phyloP scores from a whole-genome alignment of 2,797 vertebrate genomes.

The Tinamus major region DNA sequence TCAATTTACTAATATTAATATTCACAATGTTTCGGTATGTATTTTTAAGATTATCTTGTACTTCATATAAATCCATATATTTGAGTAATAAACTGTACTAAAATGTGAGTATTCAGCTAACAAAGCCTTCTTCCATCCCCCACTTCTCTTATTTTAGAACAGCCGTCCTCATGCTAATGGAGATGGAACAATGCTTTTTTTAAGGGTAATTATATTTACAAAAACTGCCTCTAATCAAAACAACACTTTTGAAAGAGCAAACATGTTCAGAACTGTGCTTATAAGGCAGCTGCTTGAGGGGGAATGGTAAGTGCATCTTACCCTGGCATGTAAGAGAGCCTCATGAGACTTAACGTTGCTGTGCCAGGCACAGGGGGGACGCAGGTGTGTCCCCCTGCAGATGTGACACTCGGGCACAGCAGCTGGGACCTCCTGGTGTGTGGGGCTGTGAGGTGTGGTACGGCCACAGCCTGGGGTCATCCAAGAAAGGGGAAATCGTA shows the following conservation, averaged over 20 bases:
- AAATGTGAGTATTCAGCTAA: neutral
- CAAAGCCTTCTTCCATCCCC: neutral
- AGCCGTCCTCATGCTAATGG: neutral
- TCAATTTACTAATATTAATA: neutral
- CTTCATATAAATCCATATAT: neutral
- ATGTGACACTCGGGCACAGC: neutral
- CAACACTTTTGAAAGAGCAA: neutral
- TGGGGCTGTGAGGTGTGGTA: too few species aligned
- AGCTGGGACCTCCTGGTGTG: neutral
- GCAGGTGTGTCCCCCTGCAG: neutral
- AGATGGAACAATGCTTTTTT: neutral
- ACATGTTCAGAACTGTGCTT: neutral
- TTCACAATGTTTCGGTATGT: neutral
- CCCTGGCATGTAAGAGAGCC: neutral
- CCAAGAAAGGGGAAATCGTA: neutral
- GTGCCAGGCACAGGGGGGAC: neutral
- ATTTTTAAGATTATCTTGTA: constrained; percentile 17
- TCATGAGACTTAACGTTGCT: neutral
- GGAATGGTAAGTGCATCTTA: neutral
- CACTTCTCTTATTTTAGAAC: neutral
- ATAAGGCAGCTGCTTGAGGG: neutral
- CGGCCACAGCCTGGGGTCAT: neutral
- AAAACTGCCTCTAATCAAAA: neutral
- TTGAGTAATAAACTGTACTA: neutral
- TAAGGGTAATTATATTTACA: neutral